These are phyloP conservation scores for Hepsetus odoe DNA, from an alignment of 2,113 vertebrate genomes.

Conservation along the genomic window DNA sequence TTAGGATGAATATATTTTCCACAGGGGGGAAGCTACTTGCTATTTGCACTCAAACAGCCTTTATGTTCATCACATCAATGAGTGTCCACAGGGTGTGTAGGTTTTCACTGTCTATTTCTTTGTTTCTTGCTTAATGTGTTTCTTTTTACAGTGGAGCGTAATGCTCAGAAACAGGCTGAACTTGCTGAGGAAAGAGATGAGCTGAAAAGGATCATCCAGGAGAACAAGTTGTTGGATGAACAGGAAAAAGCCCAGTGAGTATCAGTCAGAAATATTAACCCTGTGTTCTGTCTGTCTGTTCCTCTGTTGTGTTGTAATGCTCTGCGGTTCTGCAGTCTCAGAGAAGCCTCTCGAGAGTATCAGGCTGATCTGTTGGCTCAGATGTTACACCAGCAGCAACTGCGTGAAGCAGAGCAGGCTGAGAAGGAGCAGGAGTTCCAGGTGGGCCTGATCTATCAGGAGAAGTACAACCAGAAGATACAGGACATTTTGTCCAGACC, in stretches of 20 bases:
- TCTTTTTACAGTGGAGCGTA: slow-evolving; percentile 73
- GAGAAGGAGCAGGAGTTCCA: slow-evolving; percentile 72
- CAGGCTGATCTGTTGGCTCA: slow-evolving; percentile 80
- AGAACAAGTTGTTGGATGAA: slow-evolving; percentile 71
- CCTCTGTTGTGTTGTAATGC: background rate
- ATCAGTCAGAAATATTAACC: background rate
- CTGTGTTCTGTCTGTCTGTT: background rate
- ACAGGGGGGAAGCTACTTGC: too few relatives aligned
- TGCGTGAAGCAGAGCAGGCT: slow-evolving; percentile 59
- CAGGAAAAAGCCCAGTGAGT: slow-evolving; percentile 67
- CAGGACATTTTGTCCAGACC: slow-evolving; percentile 69
- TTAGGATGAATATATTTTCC: too few relatives aligned
- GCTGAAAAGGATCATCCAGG: slow-evolving; percentile 65
- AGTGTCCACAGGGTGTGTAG: too few relatives aligned
- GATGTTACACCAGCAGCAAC: slow-evolving; percentile 67
- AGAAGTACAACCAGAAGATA: slow-evolving; percentile 68
- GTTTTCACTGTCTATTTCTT: background rate
- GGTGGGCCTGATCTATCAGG: slow-evolving; percentile 58
- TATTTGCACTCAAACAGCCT: too few relatives aligned
- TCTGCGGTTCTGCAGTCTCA: slow-evolving; percentile 67
- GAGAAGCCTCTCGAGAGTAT: slow-evolving; percentile 64
- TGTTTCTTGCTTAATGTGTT: slow-evolving; percentile 40
- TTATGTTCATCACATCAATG: too few relatives aligned
- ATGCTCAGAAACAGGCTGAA: slow-evolving; percentile 73
- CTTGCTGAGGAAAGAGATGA: slow-evolving; percentile 70